Evolutionary conservation across 2,888 invertebrate genomes (phyloP).

Genomic region (Charanyca ferruginea): DNA sequence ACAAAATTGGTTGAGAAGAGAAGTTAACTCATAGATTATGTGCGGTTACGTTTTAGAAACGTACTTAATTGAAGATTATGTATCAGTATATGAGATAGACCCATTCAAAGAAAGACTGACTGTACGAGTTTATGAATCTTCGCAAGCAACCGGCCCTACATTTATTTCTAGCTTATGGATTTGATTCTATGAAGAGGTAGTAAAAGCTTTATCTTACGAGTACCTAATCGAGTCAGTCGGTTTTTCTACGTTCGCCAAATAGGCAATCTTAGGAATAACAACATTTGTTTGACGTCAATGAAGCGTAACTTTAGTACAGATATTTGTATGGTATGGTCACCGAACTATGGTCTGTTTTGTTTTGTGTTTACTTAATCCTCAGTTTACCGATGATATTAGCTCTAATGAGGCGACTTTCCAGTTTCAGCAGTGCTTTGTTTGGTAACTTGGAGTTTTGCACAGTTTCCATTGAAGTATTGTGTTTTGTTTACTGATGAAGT

Average conservation of each 20-base stretch:
- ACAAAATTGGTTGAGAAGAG: constrained; percentile 16
- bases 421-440: constrained; percentile 24
- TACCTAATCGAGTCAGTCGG: background rate
- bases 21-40: constrained; percentile 13
- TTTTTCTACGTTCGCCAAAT: constrained; percentile 11
- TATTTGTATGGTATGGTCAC: constrained; percentile 35
- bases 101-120: background rate
- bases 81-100: background rate
- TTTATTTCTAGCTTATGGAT: background rate
- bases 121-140: background rate
- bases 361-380: constrained; percentile 27
- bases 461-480: background rate
- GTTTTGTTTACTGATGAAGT: constrained; percentile 13
- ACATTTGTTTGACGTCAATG: constrained; percentile 20
- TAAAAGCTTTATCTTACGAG: constrained; percentile 8
- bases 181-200: background rate
- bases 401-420: constrained; percentile 51
- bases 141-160: background rate
- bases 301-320: constrained; percentile 2
- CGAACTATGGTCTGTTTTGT: constrained; percentile 33
- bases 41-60: background rate
- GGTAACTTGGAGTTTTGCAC: constrained; percentile 34
- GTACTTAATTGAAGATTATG: background rate
- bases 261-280: constrained; percentile 29
- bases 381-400: constrained; percentile 25